Conservation (phyloP, 2,113 vertebrate species). For the Argyrosomus japonicus region DNA sequence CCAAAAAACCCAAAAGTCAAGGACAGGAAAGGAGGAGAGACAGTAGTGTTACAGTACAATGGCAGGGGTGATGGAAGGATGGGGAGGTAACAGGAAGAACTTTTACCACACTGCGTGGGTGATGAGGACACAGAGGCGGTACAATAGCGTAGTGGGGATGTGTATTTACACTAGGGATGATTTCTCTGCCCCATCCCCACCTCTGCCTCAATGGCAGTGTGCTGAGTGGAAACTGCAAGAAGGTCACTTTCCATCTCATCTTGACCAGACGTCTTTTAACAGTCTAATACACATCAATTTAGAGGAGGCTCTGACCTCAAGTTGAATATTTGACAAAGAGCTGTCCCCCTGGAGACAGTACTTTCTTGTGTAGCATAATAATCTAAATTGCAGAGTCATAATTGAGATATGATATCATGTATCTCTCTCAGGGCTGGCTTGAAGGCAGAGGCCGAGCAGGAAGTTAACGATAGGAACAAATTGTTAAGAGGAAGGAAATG, state of each 20-base stretch:
- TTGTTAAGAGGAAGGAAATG: conserved; percentile 86
- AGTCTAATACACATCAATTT: conserved; percentile 12
- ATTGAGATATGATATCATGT: conserved; percentile 79
- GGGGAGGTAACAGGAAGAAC: conserved; percentile 65
- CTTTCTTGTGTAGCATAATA: conserved; percentile 60
- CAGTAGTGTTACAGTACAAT: conserved; percentile 63
- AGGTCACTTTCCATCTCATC: conserved; percentile 49
- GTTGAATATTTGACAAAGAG: conserved; percentile 48
- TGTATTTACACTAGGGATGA: conserved; percentile 69
- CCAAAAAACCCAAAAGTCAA: conserved; percentile 50
- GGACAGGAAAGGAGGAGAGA: conserved; percentile 61
- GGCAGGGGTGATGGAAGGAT: conserved; percentile 59
- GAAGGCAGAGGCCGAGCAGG: conserved; percentile 76
- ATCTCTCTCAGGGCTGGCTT: conserved; percentile 71
- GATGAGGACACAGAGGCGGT: conserved; percentile 50
- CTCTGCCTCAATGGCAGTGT: conserved; percentile 59
- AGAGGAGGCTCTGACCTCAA: conserved; percentile 38
- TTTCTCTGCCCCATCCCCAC: conserved; percentile 40
- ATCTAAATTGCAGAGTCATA: conserved; percentile 78
- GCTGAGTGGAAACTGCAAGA: conserved; percentile 54
- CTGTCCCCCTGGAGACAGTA: conserved; percentile 23
- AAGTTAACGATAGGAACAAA: conserved; percentile 82
- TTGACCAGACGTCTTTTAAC: conserved; percentile 34
- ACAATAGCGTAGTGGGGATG: conserved; percentile 49
- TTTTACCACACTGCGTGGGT: conserved; percentile 72